These are phyloP conservation scores for Lamprotornis superbus DNA, from an alignment of 2,113 vertebrate species.

Conservation along the genomic window DNA sequence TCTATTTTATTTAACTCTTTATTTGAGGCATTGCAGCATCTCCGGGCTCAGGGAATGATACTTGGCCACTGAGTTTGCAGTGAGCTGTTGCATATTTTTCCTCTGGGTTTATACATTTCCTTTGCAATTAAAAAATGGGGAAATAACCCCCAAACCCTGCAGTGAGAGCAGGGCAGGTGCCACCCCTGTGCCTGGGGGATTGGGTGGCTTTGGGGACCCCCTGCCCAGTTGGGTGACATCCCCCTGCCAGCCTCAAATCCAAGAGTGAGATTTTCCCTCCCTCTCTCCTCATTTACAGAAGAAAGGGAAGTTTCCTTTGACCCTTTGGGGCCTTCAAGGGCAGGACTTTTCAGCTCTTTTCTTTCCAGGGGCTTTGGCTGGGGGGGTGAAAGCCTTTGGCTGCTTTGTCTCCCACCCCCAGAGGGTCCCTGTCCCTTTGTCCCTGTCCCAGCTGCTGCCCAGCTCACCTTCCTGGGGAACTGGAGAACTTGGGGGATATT, in stretches of 20 bases:
- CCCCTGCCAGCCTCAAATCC: background rate
- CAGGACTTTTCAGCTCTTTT: constrained; percentile 37
- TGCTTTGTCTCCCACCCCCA: background rate
- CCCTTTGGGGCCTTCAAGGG: constrained; percentile 49
- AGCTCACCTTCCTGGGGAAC: background rate
- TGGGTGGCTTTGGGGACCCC: background rate
- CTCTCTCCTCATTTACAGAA: constrained; percentile 48
- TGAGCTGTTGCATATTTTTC: background rate
- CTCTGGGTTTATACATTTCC: background rate
- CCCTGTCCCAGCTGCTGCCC: constrained; percentile 59
- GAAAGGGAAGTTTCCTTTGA: constrained; percentile 54
- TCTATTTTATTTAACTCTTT: background rate
- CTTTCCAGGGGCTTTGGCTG: background rate
- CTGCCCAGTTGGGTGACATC: background rate
- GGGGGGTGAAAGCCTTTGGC: background rate
- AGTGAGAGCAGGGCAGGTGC: background rate
- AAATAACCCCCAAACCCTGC: background rate
- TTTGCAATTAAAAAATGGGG: background rate
- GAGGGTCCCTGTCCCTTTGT: constrained; percentile 30
- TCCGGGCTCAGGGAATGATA: background rate
- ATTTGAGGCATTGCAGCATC: background rate
- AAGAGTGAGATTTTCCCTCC: background rate
- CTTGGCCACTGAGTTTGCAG: background rate
- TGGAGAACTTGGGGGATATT: background rate
- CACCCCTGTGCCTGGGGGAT: background rate